Conservation (phyloP, 2,888 invertebrate species). For the Liopterus haemorrhoidalis region DNA sequence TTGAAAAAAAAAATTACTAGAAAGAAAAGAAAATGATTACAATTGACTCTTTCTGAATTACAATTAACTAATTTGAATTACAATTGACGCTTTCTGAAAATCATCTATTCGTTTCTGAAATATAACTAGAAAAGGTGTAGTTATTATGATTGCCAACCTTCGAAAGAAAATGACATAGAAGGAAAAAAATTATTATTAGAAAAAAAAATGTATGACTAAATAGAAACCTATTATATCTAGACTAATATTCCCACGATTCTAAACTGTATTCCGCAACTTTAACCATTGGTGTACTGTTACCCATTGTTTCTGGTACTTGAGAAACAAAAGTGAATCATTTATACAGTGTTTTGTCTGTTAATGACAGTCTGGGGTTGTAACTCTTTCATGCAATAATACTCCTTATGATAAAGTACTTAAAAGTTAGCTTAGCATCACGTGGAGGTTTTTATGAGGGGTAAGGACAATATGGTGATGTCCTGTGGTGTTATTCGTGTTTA, state of each 20-base stretch:
- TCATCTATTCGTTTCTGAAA: too few relatives aligned
- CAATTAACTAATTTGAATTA: too few relatives aligned
- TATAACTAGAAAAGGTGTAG: too few relatives aligned
- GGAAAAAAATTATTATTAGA: too few relatives aligned
- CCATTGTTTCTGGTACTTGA: conserved; percentile 45
- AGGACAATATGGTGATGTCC: conserved; percentile 36
- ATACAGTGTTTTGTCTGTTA: conserved; percentile 44
- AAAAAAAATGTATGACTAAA: too few relatives aligned
- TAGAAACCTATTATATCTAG: too few relatives aligned
- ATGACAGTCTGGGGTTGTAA: conserved; percentile 18
- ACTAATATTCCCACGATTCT: conserved; percentile 20
- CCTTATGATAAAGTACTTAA: not conserved
- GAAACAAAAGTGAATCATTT: conserved; percentile 47
- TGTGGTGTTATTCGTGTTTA: conserved; percentile 34
- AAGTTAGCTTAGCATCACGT: conserved; percentile 1
- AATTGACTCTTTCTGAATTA: too few relatives aligned
- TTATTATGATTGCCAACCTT: too few relatives aligned
- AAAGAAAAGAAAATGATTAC: too few relatives aligned
- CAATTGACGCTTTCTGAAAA: too few relatives aligned
- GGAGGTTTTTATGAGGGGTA: not conserved
- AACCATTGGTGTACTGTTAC: conserved; percentile 46
- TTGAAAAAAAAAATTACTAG: too few relatives aligned
- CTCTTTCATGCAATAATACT: not conserved
- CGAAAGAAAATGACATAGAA: too few relatives aligned
- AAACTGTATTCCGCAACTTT: conserved; percentile 17